phyloP scores from a whole-genome alignment of 2,797 vertebrate species.

The Urocyon cinereoargenteus region DNA sequence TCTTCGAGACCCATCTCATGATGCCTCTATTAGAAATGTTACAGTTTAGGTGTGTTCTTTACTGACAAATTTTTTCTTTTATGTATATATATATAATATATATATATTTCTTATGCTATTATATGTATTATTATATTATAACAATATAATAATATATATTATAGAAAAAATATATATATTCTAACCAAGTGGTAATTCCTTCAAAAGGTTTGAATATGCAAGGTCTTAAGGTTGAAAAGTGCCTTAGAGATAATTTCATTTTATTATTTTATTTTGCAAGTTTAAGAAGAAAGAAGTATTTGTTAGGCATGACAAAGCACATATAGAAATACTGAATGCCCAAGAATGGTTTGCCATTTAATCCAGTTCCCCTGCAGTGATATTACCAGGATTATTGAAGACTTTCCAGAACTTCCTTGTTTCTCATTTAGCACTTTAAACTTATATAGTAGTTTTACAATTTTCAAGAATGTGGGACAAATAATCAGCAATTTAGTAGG shows the following conservation, averaged over 20 bases:
- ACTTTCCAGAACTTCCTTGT: not conserved
- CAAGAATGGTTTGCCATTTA: not conserved
- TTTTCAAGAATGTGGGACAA: not conserved
- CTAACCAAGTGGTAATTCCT: not conserved
- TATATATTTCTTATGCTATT: too few relatives aligned
- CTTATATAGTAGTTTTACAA: not conserved
- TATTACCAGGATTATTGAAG: not conserved
- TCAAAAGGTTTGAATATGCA: not conserved
- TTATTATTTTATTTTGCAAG: not conserved
- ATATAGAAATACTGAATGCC: not conserved
- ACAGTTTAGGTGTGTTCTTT: not conserved
- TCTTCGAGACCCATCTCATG: not conserved
- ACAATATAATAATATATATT: not conserved
- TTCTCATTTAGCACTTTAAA: conserved; percentile 18
- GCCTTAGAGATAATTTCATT: not conserved
- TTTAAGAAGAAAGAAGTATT: conserved; percentile 26
- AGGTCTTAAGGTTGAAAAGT: not conserved
- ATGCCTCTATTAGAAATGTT: not conserved
- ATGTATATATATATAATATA: too few relatives aligned
- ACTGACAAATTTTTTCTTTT: not conserved
- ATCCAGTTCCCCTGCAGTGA: not conserved
- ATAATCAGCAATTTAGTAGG: not conserved
- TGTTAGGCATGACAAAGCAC: not conserved
- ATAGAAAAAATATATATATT: not conserved
- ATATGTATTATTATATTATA: not conserved